Conservation (phyloP, 1,140 invertebrate genomes). For the Leptinotarsa undecemlineata region DNA sequence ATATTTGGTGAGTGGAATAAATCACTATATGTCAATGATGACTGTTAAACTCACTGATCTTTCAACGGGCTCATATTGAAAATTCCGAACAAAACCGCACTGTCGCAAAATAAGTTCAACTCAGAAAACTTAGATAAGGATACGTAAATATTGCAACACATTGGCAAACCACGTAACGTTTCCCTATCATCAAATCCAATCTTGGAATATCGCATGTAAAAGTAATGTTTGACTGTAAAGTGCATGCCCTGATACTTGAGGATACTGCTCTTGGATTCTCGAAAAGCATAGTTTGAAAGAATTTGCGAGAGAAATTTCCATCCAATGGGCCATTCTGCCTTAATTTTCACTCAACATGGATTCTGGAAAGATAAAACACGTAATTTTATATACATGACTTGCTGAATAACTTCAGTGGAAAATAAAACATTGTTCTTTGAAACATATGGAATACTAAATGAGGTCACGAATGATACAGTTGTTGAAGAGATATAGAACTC, state of each 20-base stretch:
- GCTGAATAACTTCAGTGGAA: too few relatives aligned
- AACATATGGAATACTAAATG: too few relatives aligned
- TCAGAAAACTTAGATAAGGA: too few relatives aligned
- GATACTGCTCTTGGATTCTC: background rate
- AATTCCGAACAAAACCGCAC: too few relatives aligned
- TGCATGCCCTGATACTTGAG: background rate
- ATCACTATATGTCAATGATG: too few relatives aligned
- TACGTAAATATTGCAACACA: background rate
- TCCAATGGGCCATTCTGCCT: background rate
- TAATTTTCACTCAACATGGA: constrained; percentile 15
- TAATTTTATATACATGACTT: background rate
- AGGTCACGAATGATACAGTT: too few relatives aligned
- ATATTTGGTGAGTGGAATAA: too few relatives aligned
- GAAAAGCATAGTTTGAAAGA: background rate
- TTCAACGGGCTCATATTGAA: too few relatives aligned
- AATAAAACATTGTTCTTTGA: too few relatives aligned
- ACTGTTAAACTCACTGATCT: too few relatives aligned
- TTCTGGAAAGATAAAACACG: constrained; percentile 5
- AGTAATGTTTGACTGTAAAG: background rate
- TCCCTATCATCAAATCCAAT: constrained; percentile 7
- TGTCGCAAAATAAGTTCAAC: too few relatives aligned
- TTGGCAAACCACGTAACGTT: background rate
- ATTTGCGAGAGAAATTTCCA: background rate
- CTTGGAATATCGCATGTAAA: background rate
- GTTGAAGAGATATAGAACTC: too few relatives aligned